Conservation (phyloP, 2,888 invertebrate species). For the Limnephilus auricula region DNA sequence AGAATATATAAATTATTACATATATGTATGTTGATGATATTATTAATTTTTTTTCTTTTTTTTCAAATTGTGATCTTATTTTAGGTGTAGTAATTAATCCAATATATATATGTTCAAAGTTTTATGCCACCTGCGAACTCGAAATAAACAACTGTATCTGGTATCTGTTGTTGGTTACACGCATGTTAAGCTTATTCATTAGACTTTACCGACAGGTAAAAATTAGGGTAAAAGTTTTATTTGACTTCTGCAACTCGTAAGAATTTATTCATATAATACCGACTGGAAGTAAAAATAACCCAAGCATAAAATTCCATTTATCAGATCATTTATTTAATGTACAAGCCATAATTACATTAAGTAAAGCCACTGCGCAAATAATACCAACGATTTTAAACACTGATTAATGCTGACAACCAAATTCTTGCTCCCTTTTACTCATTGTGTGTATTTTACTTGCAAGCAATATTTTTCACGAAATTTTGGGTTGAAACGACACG, state of each 20-base stretch:
- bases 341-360: background rate
- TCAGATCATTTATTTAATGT: constrained; percentile 2
- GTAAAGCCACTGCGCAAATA: background rate
- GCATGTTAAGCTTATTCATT: background rate
- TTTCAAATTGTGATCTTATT: too few relatives aligned
- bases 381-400: background rate
- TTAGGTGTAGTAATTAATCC: too few relatives aligned
- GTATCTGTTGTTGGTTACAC: too few relatives aligned
- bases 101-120: too few relatives aligned
- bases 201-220: background rate
- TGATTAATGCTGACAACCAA: background rate
- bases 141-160: too few relatives aligned
- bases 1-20: too few relatives aligned
- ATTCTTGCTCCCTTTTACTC: background rate
- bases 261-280: background rate
- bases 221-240: background rate
- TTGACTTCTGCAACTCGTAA: background rate
- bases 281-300: background rate
- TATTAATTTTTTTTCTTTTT: too few relatives aligned
- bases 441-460: background rate
- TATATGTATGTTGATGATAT: too few relatives aligned
- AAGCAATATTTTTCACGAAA: background rate
- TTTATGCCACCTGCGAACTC: too few relatives aligned
- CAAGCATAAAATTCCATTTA: background rate
- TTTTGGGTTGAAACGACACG: background rate